These are phyloP conservation scores for Parazoanthus swiftii DNA, from an alignment of 92 coral and sea anemone genomes.

Conservation along the genomic window DNA sequence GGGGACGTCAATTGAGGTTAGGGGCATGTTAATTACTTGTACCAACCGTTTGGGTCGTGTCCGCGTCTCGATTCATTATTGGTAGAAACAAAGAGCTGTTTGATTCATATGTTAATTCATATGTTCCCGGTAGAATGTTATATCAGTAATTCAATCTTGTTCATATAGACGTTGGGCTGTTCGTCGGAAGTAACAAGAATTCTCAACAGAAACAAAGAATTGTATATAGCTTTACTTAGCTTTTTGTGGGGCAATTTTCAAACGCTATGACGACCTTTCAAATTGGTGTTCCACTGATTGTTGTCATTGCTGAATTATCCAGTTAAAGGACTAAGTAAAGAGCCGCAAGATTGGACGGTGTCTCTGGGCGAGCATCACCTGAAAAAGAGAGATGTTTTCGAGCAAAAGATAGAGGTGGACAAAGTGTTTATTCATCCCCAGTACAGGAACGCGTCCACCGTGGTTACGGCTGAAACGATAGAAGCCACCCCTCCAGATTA, in stretches of 20 bases:
- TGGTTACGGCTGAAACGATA: constrained; percentile 45
- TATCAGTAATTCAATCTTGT: no score
- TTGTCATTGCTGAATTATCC: background rate
- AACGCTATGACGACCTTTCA: no score
- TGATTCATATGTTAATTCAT: background rate
- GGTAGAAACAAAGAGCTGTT: constrained; percentile 28
- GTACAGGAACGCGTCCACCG: constrained; percentile 43
- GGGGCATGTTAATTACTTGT: constrained; percentile 58
- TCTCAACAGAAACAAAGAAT: background rate
- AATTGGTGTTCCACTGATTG: background rate
- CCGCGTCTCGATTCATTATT: constrained; percentile 69
- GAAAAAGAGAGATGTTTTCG: constrained; percentile 72
- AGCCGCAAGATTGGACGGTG: constrained; percentile 70
- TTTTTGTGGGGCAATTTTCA: no score
- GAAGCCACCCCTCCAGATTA: constrained; percentile 69
- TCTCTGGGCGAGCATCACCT: constrained; percentile 82
- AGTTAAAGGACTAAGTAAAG: constrained; percentile 49
- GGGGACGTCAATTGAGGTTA: background rate
- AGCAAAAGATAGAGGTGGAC: constrained; percentile 63
- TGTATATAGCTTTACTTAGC: background rate
- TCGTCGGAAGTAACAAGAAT: background rate
- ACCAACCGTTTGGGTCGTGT: constrained; percentile 68
- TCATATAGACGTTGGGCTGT: background rate
- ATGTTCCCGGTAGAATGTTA: background rate
- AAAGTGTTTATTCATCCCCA: constrained; percentile 59